Evolutionary conservation across 2,797 vertebrate species (phyloP), one percentile per base, ranked within the genome.

Genomic region (Huso huso): DNA sequence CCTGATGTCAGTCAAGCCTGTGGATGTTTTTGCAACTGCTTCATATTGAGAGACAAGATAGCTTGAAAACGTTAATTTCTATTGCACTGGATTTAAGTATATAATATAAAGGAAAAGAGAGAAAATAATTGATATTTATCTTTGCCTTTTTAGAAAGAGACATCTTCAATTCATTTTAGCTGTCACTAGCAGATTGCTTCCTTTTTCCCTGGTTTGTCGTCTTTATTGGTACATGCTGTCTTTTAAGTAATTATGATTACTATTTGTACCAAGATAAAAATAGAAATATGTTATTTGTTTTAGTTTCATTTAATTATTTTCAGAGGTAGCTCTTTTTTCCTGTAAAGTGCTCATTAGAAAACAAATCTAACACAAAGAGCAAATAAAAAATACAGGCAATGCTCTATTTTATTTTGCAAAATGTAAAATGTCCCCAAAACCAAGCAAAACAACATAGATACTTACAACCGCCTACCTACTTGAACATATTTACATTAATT

Each of bases 231-330:
- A 80, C 80, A 83, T 77, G 71, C 78, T 82, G 71, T 71, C 78
- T 79, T 66, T 80, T 82, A 85, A 83, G 87, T 81, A 85, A 87
- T 82, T 83, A 80, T 79, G 78, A 83, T 77, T 78, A 50, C 74
- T 75, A 76, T 74, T 79, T 67, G 74, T 73, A 12, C 48, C 9
- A 80, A 72, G 70, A 82, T 78, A 83, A 78, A 84, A 84, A 83
- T 62, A 74, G 70, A 69, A 81, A 80, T 81, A 84, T 85, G 84
- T 88, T 89, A 89, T 88, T 89, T 88, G 86, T 88, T 90, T 85
- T 84, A 86, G 78, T 88, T 88, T 84, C 83, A 84, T 87, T 87
- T 88, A 88, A 89, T 91, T 87, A 87, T 90, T 90, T 89, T 86
- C 79, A 76, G 85, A 87, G 86, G 84, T 85, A 88, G 85, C 81